Evolutionary conservation across 2,113 vertebrate genomes (phyloP), one percentile per base, ranked within the genome.

Genomic region (Xerus inauris): DNA sequence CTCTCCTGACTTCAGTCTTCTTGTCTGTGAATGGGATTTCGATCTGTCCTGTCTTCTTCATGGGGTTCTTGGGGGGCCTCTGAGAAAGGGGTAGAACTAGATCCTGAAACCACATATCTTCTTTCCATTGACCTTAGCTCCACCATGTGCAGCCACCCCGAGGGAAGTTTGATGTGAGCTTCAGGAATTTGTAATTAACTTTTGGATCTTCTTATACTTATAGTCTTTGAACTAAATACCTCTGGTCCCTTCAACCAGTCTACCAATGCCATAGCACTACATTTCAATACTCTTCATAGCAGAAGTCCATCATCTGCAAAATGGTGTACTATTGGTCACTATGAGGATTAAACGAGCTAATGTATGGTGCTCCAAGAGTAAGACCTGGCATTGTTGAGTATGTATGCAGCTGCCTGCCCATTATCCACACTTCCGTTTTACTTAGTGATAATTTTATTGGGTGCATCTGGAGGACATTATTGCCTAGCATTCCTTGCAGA

Each of bases 121-220:
- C 65, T 81, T 93, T 54, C 76, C 12, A 2, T 42, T 69, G 71
- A 42, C 71, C 92, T 96, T 69, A 89, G 10, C 40, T 57, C 65
- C 19, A 89, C 10, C 64, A 38, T 57, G 16, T 22, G 40, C 54
- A 10, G 28, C 30, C 30, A 65, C 32, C 30, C 30, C 20, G 71
- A 84, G 82, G 67, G 67, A 90, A 89, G 32, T 75, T 80, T 71
- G 81, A 47, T 59, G 24, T 54, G 51, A 88, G 54, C 2, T 11
- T 84, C 49, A 75, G 91, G 82, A 87, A 73, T 92, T 51, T 85
- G 32, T 91, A 49, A 76, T 57, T 47, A 75, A 32, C 24, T 83
- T 75, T 89, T 54, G 28, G 45, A 17, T 76, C 65, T 86, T 83
- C 69, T n/a, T 26, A n/a, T 40, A 49, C 83, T 94, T 54, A 8